These are phyloP conservation scores for Schizopygopsis pylzovi DNA, from an alignment of 2,797 vertebrate genomes.

Conservation along the genomic window DNA sequence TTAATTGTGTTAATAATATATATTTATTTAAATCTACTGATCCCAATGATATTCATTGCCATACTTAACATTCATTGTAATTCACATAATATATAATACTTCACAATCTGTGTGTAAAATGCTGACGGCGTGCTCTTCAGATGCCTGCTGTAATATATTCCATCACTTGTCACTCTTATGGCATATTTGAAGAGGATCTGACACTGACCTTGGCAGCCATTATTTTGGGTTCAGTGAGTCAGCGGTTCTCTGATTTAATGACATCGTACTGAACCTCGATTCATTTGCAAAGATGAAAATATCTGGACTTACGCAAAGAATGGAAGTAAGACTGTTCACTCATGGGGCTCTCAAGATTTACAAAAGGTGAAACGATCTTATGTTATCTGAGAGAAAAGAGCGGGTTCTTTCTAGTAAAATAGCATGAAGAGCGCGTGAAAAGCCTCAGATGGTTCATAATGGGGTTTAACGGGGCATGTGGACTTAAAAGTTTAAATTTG, in stretches of 20 bases:
- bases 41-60: background rate
- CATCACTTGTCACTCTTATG: constrained; percentile 28
- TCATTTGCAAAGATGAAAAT: background rate
- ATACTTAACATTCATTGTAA: background rate
- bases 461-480: background rate
- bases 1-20: background rate
- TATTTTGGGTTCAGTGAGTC: constrained; percentile 29
- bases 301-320: background rate
- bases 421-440: background rate
- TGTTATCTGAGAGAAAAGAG: constrained; percentile 16
- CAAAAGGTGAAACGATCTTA: background rate
- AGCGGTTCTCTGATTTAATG: constrained; percentile 24
- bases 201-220: constrained; percentile 25
- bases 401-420: background rate
- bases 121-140: constrained; percentile 14
- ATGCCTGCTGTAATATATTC: constrained; percentile 8
- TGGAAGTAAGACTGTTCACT: constrained; percentile 3
- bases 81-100: background rate
- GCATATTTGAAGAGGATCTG: constrained; percentile 22
- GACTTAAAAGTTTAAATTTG: background rate
- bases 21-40: too few species aligned
- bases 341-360: constrained; percentile 26
- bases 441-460: background rate
- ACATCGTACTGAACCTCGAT: background rate
- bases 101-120: constrained; percentile 12